These are phyloP conservation scores for Eupeodes luniger DNA, from an alignment of 2,888 invertebrate species.

Conservation along the genomic window DNA sequence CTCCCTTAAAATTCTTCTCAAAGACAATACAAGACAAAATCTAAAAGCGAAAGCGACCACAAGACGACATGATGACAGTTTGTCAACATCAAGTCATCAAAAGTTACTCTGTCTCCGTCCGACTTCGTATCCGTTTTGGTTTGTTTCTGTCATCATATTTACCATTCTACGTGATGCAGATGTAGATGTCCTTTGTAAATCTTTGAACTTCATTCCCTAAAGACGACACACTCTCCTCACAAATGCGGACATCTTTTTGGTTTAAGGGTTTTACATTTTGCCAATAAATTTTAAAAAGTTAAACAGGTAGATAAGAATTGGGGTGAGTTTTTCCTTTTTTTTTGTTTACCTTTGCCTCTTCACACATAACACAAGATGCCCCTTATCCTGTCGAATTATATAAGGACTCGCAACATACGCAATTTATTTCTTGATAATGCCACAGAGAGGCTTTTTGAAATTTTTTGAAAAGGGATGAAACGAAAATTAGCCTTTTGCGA, in stretches of 20 bases:
- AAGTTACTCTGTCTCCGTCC: conserved; percentile 37
- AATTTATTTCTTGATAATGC: conserved; percentile 11
- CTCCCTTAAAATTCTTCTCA: neutral
- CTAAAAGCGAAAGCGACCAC: conserved; percentile 13
- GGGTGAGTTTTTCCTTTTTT: neutral
- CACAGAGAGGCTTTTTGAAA: neutral
- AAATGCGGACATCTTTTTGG: neutral
- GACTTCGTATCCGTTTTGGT: neutral
- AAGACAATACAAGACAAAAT: neutral
- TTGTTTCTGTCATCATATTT: conserved; percentile 60
- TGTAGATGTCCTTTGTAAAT: neutral
- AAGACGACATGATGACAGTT: conserved; percentile 67
- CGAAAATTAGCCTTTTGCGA: conserved; percentile 46
- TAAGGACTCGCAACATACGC: conserved; percentile 5
- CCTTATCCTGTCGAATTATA: neutral
- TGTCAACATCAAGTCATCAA: conserved; percentile 72
- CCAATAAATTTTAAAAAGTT: neutral
- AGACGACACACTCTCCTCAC: conserved; percentile 26
- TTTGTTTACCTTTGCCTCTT: conserved; percentile 27
- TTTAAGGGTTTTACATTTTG: neutral
- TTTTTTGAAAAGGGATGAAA: conserved; percentile 6
- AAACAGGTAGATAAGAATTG: neutral
- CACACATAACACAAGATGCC: neutral
- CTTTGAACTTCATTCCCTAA: conserved; percentile 15
- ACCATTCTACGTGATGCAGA: neutral